Evolutionary conservation across 2,888 invertebrate species (phyloP), one percentile per base, ranked within the genome.

Genomic region (Lasioglossum pauxillum): DNA sequence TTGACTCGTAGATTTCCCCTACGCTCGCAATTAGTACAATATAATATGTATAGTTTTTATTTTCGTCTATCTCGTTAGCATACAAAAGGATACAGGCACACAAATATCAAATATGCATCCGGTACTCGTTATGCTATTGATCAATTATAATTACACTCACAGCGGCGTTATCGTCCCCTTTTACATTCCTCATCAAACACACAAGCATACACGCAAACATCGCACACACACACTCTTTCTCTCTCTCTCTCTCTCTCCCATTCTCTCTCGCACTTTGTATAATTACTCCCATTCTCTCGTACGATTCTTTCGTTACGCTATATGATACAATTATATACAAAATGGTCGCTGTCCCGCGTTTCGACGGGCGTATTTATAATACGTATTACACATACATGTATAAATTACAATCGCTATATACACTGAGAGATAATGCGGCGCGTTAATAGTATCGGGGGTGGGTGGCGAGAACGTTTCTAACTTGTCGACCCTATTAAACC

Each of bases 81-180:
- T 94, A 95, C 94, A 95, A 95, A 95, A 94, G 94, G 93, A 94
- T 94, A 95, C 95, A 95, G 95, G 95, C 95, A 95, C 95, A 95
- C 95, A 95, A 94, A 95, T 95, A 95, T 95, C 94, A 94, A 94
- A 95, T 94, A 94, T 94, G 94, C 94, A 93, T 94, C 91, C 91
- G 91, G 91, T 92, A 91, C 88, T 93, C 92, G 90, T 90, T 91
- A 93, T 91, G 89, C 92, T 92, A 92, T 93, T 91, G 91, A 93
- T 91, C 75, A 91, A 89, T 89, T 93, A 92, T 95, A 94, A 95
- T 95, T 94, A 95, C 94, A 94, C 91, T 94, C 94, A 93, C 91
- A 93, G 90, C 92, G 91, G 91, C 84, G 57, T 75, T 81, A 57
- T 72, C 23, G 88, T 86, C 88, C 78, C 81, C 38, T 77, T 64